These are phyloP conservation scores for Onychomys torridus DNA, from an alignment of 2,797 vertebrate species.

Conservation along the genomic window DNA sequence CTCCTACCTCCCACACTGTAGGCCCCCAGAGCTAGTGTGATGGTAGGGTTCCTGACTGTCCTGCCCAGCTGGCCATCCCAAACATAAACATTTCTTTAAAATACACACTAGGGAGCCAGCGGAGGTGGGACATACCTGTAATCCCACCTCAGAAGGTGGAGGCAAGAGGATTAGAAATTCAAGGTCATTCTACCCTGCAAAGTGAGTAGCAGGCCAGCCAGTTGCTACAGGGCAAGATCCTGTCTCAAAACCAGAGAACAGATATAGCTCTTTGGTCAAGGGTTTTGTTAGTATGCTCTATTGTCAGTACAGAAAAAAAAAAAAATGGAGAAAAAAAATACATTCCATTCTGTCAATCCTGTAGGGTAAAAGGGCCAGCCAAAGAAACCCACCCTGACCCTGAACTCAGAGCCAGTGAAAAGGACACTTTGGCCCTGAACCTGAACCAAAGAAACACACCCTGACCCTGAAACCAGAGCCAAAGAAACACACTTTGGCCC, in stretches of 20 bases:
- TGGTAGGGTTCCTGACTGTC: background rate
- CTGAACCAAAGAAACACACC: too few species aligned
- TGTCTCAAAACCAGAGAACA: background rate
- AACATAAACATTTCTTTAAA: constrained; percentile 23
- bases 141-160: background rate
- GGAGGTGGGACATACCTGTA: background rate
- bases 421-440: too few species aligned
- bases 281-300: background rate
- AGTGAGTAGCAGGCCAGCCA: background rate
- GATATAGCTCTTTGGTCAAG: background rate
- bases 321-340: background rate
- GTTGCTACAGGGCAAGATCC: background rate
- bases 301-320: background rate
- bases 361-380: too few species aligned
- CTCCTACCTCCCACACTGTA: background rate
- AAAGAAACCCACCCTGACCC: too few species aligned
- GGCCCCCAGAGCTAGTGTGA: background rate
- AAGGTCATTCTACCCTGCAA: background rate
- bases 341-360: background rate
- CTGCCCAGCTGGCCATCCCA: background rate
- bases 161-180: background rate
- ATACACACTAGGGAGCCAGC: background rate
- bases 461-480: too few species aligned
- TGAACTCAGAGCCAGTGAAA: too few species aligned
- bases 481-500: too few species aligned